Evolutionary conservation across 2,888 invertebrate species (phyloP), one percentile per base, ranked within the genome.

Genomic region (Phasia obesa): DNA sequence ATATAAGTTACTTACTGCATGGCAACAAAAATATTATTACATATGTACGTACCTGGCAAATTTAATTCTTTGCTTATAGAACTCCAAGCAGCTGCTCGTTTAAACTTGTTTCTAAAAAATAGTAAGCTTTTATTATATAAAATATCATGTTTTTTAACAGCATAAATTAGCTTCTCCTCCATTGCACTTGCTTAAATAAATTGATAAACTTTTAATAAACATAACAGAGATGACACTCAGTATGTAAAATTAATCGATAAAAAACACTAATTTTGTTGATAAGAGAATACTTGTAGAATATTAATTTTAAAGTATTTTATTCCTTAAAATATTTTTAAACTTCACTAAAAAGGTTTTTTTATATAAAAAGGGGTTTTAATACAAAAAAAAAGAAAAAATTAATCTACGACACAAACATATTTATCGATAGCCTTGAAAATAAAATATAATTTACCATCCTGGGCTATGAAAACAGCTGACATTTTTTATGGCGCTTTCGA

Each of bases 31-130:
- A 49, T 21, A 7, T 49, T 55, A 7, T n/a, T 31, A 31, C n/a
- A n/a, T 42, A 60, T 42, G 38, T 42, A 27, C 21, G 3, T 60
- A 60, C 59, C 42, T 42, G 23, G 17, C 31, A 47, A 38, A 64
- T 64, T 47, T 21, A 47, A 47, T 17, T 64, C n/a, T 13, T 27
- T 21, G 23, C 11, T 55, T 55, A 31, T 49, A 5, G 31, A 25
- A 25, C 15, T 49, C 27, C 44, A 44, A 25, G 62, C 62, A 62
- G 44, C 44, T 62, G 44, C 62, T 62, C 62, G 11, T 21, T 59
- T 35, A 38, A 19, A 21, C 21, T 59, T 59, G 17, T 35, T 57
- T n/a, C 57, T 17, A 31, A 31, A 57, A 3, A 35, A 19, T 1
- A 59, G 4, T 5, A 13, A 15, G 13, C 6, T 59, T 59, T 35